A percentile compares a stretch with the other conserved stretches of the same genome.
These are phyloP conservation scores for Rhynchophorus ferrugineus DNA, from an alignment of 1,140 invertebrate species.

Conservation along the genomic window DNA sequence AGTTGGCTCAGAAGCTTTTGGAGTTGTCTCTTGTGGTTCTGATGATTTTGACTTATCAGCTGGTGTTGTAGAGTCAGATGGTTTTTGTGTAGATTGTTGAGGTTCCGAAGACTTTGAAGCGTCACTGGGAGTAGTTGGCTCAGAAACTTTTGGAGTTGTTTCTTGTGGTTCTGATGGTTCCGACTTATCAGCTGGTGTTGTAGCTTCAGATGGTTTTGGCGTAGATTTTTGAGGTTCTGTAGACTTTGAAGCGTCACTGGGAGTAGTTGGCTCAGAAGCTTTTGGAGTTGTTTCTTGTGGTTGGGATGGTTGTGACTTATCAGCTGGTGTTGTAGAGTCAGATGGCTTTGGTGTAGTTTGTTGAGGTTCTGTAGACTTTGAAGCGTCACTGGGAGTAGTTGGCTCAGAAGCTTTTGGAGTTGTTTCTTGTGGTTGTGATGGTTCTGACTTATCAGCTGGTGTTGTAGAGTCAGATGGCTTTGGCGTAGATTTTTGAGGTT, in stretches of 20 bases:
- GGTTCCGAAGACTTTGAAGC: conserved; percentile 6
- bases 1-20: not conserved
- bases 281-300: conserved; percentile 4
- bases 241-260: not conserved
- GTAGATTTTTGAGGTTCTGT: conserved; percentile 5
- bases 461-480: no score
- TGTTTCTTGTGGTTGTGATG: conserved; percentile 3
- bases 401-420: not conserved
- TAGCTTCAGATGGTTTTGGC: conserved; percentile 3
- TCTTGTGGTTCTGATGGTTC: not conserved
- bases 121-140: conserved; percentile 1
- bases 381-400: not conserved
- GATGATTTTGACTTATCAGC: not conserved
- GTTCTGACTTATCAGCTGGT: no score
- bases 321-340: not conserved
- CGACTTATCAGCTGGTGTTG: not conserved
- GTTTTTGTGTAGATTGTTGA: conserved; percentile 8
- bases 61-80: no score
- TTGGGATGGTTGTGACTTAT: not conserved
- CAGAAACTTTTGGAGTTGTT: not conserved
- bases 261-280: conserved; percentile 5
- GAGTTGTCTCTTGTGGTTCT: not conserved
- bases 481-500: conserved; percentile 2
- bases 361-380: not conserved
- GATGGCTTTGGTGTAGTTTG: not conserved